These are phyloP conservation scores for Vireo altiloquus DNA, from an alignment of 2,113 vertebrate species.

Conservation along the genomic window DNA sequence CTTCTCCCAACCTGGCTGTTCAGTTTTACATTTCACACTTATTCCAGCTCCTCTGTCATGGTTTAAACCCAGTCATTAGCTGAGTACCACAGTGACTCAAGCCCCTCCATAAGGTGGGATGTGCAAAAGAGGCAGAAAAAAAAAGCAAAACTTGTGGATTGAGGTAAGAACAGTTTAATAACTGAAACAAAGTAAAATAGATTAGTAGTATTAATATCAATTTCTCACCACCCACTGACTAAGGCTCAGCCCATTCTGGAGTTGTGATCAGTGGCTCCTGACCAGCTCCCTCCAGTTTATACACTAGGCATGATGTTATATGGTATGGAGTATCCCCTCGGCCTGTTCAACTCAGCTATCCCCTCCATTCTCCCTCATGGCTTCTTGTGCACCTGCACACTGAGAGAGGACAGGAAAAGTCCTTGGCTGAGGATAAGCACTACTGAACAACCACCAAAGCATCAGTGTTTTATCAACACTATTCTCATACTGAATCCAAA, in stretches of 20 bases:
- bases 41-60: not conserved
- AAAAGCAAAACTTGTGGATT: not conserved
- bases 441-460: not conserved
- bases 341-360: not conserved
- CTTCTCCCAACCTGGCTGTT: not conserved
- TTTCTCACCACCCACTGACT: not conserved
- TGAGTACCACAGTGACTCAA: not conserved
- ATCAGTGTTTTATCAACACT: not conserved
- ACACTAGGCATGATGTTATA: not conserved
- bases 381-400: not conserved
- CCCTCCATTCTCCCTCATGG: not conserved
- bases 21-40: not conserved
- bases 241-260: fast-evolving
- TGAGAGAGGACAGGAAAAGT: not conserved
- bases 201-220: not conserved
- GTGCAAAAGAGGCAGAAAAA: not conserved
- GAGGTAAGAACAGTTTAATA: not conserved
- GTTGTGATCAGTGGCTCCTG: not conserved
- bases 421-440: no score
- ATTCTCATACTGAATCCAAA: not conserved
- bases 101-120: no score
- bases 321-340: not conserved
- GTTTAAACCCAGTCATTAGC: not conserved
- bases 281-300: not conserved
- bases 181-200: not conserved